Evolutionary conservation across 1,140 invertebrate species (phyloP).

Genomic region (Cydia fagiglandana): DNA sequence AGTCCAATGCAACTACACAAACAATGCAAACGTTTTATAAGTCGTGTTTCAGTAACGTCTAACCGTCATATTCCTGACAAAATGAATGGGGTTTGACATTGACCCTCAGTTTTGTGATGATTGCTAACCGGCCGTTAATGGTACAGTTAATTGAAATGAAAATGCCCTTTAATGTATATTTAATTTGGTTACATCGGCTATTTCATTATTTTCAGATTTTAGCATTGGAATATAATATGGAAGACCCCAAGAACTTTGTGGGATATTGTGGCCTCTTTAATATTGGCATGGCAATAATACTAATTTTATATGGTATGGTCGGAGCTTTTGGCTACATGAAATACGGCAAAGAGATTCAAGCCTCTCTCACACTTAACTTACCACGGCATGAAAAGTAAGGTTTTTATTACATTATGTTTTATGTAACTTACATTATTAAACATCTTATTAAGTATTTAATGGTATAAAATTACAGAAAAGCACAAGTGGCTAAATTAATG

Average conservation of each 20-base stretch:
- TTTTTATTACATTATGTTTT: slow-evolving; percentile 33
- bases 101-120: too few species aligned
- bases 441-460: neutral
- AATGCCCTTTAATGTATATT: slow-evolving; percentile 2
- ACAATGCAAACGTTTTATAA: neutral
- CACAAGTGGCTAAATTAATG: slow-evolving; percentile 86
- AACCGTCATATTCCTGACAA: too few species aligned
- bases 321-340: slow-evolving; percentile 89
- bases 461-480: slow-evolving; percentile 81
- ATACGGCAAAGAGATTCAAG: slow-evolving; percentile 81
- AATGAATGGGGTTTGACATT: too few species aligned
- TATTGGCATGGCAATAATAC: slow-evolving; percentile 85
- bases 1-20: too few species aligned
- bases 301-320: slow-evolving; percentile 83
- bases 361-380: slow-evolving; percentile 84
- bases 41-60: too few species aligned
- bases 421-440: neutral
- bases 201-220: slow-evolving; percentile 80
- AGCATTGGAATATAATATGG: slow-evolving; percentile 90
- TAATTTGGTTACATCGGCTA: neutral
- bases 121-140: too few species aligned
- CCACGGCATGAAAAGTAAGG: slow-evolving; percentile 80
- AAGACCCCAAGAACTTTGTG: slow-evolving; percentile 83
- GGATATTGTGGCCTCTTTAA: slow-evolving; percentile 86
- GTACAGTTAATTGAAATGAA: too few species aligned